Conservation (phyloP, 2,888 invertebrate species). For the Conus canariensis region DNA sequence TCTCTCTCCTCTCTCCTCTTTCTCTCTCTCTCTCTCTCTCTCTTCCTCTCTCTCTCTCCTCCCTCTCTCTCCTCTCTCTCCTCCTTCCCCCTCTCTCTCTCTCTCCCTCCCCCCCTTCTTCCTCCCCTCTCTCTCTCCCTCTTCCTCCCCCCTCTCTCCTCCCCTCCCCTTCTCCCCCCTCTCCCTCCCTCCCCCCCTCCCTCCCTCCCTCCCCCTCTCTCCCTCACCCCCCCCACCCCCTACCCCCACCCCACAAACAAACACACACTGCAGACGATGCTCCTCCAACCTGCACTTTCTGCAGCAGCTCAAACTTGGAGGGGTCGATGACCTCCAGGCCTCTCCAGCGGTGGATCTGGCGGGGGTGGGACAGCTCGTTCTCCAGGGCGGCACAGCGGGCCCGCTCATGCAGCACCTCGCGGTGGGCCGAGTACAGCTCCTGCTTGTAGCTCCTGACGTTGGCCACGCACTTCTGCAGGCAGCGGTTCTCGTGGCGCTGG, state of each 20-base stretch:
- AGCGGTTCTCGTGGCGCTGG: slow-evolving; percentile 78
- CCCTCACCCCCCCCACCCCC: background rate
- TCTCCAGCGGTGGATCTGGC: slow-evolving; percentile 94
- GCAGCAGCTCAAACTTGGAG: slow-evolving; percentile 86
- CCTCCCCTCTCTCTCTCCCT: background rate
- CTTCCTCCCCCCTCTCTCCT: background rate
- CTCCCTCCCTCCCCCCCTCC: background rate
- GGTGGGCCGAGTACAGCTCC: slow-evolving; percentile 89
- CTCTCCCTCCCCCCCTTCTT: background rate
- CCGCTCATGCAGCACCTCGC: slow-evolving; percentile 88
- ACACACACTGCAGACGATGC: slow-evolving; percentile 73
- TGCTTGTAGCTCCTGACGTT: slow-evolving; percentile 85
- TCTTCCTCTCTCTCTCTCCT: background rate
- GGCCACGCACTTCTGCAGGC: slow-evolving; percentile 79
- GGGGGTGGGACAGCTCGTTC: slow-evolving; percentile 91
- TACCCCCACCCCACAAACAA: background rate
- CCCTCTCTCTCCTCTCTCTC: background rate
- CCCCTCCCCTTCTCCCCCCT: background rate
- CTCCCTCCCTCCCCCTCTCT: background rate
- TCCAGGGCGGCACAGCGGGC: slow-evolving; percentile 89
- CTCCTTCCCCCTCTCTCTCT: background rate
- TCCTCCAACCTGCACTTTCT: slow-evolving; percentile 78
- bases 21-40: background rate
- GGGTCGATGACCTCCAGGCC: slow-evolving; percentile 90
- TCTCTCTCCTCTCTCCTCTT: background rate